A percentile compares a stretch with the other conserved stretches of the same genome.
phyloP scores from a whole-genome alignment of 1,140 invertebrate genomes.

The Calephelis nemesis region DNA sequence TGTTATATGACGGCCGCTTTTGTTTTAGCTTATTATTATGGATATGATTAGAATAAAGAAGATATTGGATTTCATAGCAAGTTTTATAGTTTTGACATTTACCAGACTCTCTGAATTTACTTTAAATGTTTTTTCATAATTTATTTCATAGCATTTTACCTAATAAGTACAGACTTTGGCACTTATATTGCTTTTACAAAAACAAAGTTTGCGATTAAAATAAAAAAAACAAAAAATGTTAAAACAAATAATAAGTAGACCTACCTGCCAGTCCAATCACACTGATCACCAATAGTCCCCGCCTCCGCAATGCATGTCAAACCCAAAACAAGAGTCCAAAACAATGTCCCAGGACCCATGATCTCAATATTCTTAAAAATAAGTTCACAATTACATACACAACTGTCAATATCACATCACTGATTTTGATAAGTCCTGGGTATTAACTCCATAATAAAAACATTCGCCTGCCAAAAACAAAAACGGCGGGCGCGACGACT shows the following conservation, averaged over 20 bases:
- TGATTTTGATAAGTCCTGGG: constrained; percentile 35
- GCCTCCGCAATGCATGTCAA: constrained; percentile 65
- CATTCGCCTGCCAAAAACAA: constrained; percentile 48
- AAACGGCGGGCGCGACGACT: constrained; percentile 37
- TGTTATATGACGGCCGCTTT: neutral
- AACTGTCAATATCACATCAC: constrained; percentile 50
- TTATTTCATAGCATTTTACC: no score
- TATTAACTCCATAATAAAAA: constrained; percentile 43
- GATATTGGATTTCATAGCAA: no score
- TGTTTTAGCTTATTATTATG: neutral
- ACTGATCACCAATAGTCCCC: constrained; percentile 79
- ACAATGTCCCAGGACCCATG: constrained; percentile 46
- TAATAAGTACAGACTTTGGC: no score
- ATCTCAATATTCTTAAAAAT: constrained; percentile 37
- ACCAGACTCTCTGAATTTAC: no score
- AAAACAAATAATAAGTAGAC: constrained; percentile 27
- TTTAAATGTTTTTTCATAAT: no score
- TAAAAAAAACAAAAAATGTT: no score
- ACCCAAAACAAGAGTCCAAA: constrained; percentile 69
- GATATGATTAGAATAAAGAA: constrained; percentile 1
- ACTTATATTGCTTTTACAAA: no score
- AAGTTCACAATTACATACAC: constrained; percentile 30
- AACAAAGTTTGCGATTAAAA: no score
- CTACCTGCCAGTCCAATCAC: constrained; percentile 82
- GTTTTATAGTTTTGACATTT: no score